Base-by-base conservation (phyloP, 2,113 vertebrate genomes). In the Ailuropoda melanoleuca region DNA sequence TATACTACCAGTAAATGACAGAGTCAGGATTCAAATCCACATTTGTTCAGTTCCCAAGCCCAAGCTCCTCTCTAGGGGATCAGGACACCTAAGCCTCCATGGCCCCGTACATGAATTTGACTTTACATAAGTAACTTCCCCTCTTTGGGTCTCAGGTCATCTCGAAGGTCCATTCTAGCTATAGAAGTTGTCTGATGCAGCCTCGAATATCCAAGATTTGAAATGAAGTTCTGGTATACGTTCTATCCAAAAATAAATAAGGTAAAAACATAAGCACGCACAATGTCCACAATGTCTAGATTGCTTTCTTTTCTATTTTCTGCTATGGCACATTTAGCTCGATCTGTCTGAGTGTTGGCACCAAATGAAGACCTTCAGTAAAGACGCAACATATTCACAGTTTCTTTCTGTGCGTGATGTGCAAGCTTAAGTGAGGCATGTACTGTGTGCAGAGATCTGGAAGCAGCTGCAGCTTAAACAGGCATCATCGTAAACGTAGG, bases 211-310 rank as follows among this genome's bases (percentile, higher is more conserved):
- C 82, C 64, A 86, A 50, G 9, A 56, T 86, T 82, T 68, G 18
- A 85, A 81, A 95, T 89, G n/a, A 96, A 94, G 62, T 34, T 70
- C 11, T 64, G 43, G 31, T n/a, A 19, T 78, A 91, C 39, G 62
- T 66, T 83, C 26, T 64, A 50, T 64, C 55, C 18, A 19, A 78
- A 80, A 94, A 77, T 48, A 94, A 96, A 93, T 31, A 29, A 77
- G 39, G 3, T 56, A 89, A 81, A 81, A 66, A 58, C 11, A 72
- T 84, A 88, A 68, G 9, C 19, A 77, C 24, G 43, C 11, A 58
- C 29, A 62, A 31, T 53, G 43, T 15, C 3, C 18, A 55, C 62
- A 26, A 53, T 55, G 46, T 39, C 55, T 81, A 83, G 17, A 66
- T 78, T 34, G 19, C 14, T 74, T 80, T 58, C 18, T 80, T 64